phyloP scores from a whole-genome alignment of 2,797 vertebrate species.

The Brachyalestes nurse region DNA sequence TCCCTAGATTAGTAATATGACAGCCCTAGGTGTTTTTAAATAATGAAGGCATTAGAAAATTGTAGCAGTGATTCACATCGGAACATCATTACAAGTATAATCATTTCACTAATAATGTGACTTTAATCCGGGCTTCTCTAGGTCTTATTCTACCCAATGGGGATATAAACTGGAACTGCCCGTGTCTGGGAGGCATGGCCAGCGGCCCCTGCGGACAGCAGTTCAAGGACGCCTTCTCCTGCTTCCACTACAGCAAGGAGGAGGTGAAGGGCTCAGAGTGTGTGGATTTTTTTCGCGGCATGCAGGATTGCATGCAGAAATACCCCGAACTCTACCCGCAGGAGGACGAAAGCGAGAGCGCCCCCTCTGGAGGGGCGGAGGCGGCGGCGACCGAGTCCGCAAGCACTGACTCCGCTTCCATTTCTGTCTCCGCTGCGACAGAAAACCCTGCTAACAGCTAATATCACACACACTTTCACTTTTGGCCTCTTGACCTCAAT shows the following conservation, averaged over 20 bases:
- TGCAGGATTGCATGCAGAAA: conserved; percentile 97
- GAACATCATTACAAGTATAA: too few species aligned
- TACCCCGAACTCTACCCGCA: conserved; percentile 97
- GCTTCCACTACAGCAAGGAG: conserved; percentile 95
- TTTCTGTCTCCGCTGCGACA: conserved; percentile 54
- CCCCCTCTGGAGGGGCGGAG: conserved; percentile 50
- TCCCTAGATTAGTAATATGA: too few species aligned
- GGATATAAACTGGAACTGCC: conserved; percentile 98
- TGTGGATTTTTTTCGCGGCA: conserved; percentile 89
- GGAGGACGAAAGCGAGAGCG: conserved; percentile 76
- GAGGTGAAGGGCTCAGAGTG: conserved; percentile 96
- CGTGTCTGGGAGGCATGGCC: conserved; percentile 95
- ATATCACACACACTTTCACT: conserved; percentile 39
- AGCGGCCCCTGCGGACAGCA: conserved; percentile 95
- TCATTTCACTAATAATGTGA: background rate
- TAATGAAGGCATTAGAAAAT: too few species aligned
- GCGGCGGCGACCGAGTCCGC: conserved; percentile 32
- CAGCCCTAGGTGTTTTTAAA: too few species aligned
- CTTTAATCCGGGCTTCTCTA: conserved; percentile 52
- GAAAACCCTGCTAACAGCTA: conserved; percentile 69
- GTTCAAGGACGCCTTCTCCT: conserved; percentile 97
- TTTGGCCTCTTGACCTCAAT: conserved; percentile 42
- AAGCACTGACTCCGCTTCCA: conserved; percentile 53
- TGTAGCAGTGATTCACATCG: too few species aligned
- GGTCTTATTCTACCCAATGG: conserved; percentile 93